Evolutionary conservation across 1,140 invertebrate genomes (phyloP).

Genomic region (Ooceraea biroi): DNA sequence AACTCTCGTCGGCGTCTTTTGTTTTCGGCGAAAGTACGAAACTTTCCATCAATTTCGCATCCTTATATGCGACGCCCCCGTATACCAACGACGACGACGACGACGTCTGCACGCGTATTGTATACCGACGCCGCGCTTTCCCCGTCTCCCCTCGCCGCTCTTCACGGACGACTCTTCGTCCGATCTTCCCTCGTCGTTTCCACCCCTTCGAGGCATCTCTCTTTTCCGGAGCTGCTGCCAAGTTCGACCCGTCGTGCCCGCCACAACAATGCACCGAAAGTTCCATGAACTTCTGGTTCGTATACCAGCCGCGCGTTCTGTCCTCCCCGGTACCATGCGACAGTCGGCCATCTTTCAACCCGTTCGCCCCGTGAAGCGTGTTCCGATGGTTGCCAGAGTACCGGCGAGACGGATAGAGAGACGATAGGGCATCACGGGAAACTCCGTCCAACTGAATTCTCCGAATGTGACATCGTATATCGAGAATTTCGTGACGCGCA

Average conservation of each 20-base stretch:
- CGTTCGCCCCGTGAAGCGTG: slow-evolving; percentile 26
- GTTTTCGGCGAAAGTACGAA: slow-evolving; percentile 64
- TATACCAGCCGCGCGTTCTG: slow-evolving; percentile 34
- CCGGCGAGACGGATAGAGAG: neutral
- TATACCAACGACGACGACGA: neutral
- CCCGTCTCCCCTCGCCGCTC: neutral
- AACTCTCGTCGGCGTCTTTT: slow-evolving; percentile 54
- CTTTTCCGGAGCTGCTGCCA: slow-evolving; percentile 69
- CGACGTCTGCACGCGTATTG: slow-evolving; percentile 63
- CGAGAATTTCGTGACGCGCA: slow-evolving; percentile 26
- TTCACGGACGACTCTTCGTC: neutral
- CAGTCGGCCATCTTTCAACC: slow-evolving; percentile 58
- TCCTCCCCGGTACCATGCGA: slow-evolving; percentile 17
- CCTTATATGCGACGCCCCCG: slow-evolving; percentile 43
- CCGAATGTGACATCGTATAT: slow-evolving; percentile 63
- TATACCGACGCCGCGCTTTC: slow-evolving; percentile 39
- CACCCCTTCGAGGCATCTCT: neutral
- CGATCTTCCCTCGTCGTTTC: neutral
- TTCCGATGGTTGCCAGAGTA: slow-evolving; percentile 24
- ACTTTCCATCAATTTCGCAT: slow-evolving; percentile 67
- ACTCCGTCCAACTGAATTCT: slow-evolving; percentile 22
- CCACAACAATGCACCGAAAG: slow-evolving; percentile 79
- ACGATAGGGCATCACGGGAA: slow-evolving; percentile 32
- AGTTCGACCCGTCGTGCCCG: slow-evolving; percentile 73
- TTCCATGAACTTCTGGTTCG: slow-evolving; percentile 74